Evolutionary conservation across 2,888 invertebrate species (phyloP).

Genomic region (Limnephilus lunatus): DNA sequence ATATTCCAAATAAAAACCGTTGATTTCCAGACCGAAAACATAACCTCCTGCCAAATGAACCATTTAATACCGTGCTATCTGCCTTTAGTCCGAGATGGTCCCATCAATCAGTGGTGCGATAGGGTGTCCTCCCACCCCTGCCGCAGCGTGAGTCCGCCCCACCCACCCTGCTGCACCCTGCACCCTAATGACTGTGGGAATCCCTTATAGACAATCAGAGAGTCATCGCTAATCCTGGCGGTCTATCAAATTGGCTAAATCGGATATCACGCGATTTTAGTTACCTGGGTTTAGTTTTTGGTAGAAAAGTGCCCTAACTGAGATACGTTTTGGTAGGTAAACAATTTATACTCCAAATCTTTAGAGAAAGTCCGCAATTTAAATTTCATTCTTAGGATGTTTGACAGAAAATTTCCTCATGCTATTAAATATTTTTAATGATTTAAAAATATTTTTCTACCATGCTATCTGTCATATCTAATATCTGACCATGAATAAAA

Average conservation of each 20-base stretch:
- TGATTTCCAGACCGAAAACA: background rate
- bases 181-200: constrained; percentile 63
- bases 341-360: no score
- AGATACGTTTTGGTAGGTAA: background rate
- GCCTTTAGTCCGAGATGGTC: constrained; percentile 36
- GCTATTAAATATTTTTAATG: no score
- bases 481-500: no score
- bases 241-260: constrained; percentile 31
- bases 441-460: no score
- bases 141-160: constrained; percentile 41
- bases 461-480: no score
- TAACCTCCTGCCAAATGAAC: background rate
- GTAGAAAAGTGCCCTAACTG: background rate
- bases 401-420: no score
- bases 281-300: background rate
- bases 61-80: constrained; percentile 26
- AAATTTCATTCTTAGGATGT: background rate
- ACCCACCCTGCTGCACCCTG: background rate
- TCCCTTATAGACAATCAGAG: constrained; percentile 53
- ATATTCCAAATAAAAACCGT: background rate
- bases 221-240: constrained; percentile 48
- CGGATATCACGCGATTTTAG: constrained; percentile 16
- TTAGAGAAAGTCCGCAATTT: background rate
- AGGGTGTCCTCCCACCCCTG: constrained; percentile 39
- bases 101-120: constrained; percentile 61